Conservation (phyloP, 2,797 vertebrate genomes). For the Cottoperca gobio region DNA sequence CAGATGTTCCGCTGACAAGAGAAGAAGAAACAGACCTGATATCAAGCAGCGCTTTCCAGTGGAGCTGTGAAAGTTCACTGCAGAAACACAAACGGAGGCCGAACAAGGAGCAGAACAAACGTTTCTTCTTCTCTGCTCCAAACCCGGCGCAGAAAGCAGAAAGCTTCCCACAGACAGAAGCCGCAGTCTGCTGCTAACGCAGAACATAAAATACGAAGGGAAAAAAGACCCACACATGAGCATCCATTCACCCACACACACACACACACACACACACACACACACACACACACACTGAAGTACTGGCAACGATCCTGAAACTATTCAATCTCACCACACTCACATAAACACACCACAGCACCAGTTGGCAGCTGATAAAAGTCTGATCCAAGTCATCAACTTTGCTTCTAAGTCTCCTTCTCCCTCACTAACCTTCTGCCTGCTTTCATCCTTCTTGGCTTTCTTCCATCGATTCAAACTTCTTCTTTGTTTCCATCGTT, state of each 20-base stretch:
- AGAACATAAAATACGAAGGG: conserved; percentile 41
- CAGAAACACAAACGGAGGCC: neutral
- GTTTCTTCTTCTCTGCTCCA: neutral
- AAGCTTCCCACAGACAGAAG: conserved; percentile 46
- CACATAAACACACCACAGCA: conserved; percentile 55
- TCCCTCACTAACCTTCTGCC: conserved; percentile 7
- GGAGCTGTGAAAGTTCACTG: neutral
- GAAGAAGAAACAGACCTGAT: neutral
- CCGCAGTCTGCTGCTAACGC: conserved; percentile 48
- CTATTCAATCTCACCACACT: conserved; percentile 50
- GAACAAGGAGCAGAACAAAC: conserved; percentile 12
- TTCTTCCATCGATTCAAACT: neutral
- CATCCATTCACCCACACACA: conserved; percentile 48
- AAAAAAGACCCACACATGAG: conserved; percentile 54
- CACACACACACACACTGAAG: conserved; percentile 9
- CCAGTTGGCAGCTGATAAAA: conserved; percentile 75
- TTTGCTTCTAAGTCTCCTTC: conserved; percentile 35
- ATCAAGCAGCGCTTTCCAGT: neutral
- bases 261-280: conserved; percentile 30
- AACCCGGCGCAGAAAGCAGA: conserved; percentile 9
- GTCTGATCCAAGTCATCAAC: conserved; percentile 60
- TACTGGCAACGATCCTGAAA: conserved; percentile 50
- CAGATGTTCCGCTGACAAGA: conserved; percentile 25
- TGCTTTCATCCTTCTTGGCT: conserved; percentile 26
- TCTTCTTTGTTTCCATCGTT: conserved; percentile 3